Evolutionary conservation across 2,888 invertebrate genomes (phyloP), one percentile per base, ranked within the genome.

Genomic region (Fragum sueziense): DNA sequence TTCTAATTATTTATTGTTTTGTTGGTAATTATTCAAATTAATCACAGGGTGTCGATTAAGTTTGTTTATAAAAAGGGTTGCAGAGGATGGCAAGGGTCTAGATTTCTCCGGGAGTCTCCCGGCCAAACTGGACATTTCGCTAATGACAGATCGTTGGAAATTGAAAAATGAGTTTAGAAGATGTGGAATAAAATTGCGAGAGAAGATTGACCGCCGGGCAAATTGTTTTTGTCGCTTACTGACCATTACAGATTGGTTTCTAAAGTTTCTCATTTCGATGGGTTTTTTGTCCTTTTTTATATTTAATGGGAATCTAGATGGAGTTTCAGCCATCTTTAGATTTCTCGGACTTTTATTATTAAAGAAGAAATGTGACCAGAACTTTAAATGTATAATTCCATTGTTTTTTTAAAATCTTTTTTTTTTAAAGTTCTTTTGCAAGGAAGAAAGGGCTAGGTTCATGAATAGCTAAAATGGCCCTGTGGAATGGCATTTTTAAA

Each of bases 101-200:
- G 7, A 20, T 11, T 3, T 37, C 41, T 69, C 41, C 69, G 17
- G 33, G 31, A 51, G 29, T 52, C 69, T 47, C 69, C 69, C 69
- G 33, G 52, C 51, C 51, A 31, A 65, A 41, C 65, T 65, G 41
- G 65, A 41, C 37, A 59, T 34, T 61, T 61, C 57, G 27, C 59
- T 57, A 71, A 71, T 59, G 61, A 59, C 37, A 71, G 59, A 59
- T 34, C 59, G 65, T 65, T 65, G 65, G 65, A 65, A 70, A 70
- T 70, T 70, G 70, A 70, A 70, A 70, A 70, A 70, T 70, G 70
- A 70, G 70, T 70, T 70, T 70, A 54, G 70, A 54, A 52, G 52
- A 54, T 54, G 54, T 37, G 34, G 52, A 70, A 52, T 52, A 54
- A 54, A 70, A 70, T 54, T 34, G 70, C n/a, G 70, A n/a, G 33